Percentiles rank a stretch among this genome's conserved stretches.
Evolutionary conservation across 2,888 invertebrate species (phyloP).

Genomic region (Drosophila multiciliata): DNA sequence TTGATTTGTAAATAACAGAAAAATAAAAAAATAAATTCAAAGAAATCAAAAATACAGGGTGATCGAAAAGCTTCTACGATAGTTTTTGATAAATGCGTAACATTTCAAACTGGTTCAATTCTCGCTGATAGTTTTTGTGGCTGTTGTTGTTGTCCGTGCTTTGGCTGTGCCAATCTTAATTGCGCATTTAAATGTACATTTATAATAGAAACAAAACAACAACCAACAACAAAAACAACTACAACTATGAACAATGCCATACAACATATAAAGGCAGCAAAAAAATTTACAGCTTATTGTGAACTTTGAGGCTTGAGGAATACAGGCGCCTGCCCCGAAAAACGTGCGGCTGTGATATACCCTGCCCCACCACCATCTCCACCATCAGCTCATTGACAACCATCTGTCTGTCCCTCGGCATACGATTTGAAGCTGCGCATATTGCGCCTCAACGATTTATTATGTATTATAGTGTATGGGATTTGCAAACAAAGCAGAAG

Average conservation of each 20-base stretch:
- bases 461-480: constrained; percentile 68
- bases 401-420: constrained; percentile 39
- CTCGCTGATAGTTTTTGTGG: constrained; percentile 56
- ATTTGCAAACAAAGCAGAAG: constrained; percentile 51
- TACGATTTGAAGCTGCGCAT: constrained; percentile 72
- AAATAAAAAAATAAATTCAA: constrained; percentile 2
- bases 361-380: constrained; percentile 1
- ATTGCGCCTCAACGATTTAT: constrained; percentile 77
- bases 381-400: constrained; percentile 36
- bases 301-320: constrained; percentile 67
- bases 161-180: constrained; percentile 75
- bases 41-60: constrained; percentile 24
- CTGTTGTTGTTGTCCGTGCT: constrained; percentile 46
- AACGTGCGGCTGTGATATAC: constrained; percentile 25
- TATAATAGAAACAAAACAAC: constrained; percentile 50
- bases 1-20: constrained; percentile 41
- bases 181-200: constrained; percentile 75
- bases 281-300: constrained; percentile 62
- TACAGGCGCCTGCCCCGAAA: constrained; percentile 56
- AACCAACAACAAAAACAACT: constrained; percentile 43
- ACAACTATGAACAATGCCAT: constrained; percentile 46
- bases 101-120: constrained; percentile 77
- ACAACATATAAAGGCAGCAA: constrained; percentile 26
- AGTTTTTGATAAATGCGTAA: constrained; percentile 64
- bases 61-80: constrained; percentile 20